Percentiles rank a stretch among this genome's conserved stretches.
Conservation (phyloP, 2,888 invertebrate genomes). For the Spicauda simplicius region DNA sequence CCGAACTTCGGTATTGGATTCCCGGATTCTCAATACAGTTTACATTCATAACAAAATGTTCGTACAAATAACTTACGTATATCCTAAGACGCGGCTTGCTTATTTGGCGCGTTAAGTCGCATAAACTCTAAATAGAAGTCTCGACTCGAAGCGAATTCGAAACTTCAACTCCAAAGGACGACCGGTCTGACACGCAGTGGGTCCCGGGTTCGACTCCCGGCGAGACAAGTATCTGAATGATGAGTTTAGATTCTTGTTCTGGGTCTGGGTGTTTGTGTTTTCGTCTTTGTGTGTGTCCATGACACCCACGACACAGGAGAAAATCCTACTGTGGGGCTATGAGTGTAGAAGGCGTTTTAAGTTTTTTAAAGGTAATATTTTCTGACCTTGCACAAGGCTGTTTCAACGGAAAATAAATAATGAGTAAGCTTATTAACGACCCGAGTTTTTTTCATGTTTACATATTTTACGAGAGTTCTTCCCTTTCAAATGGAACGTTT, state of each 20-base stretch:
- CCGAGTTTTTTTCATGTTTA: neutral
- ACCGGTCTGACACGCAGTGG: too few relatives aligned
- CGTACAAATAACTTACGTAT: slow-evolving; percentile 17
- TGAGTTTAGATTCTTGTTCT: too few relatives aligned
- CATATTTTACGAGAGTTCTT: neutral
- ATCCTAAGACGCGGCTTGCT: neutral
- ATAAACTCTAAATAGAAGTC: slow-evolving; percentile 3
- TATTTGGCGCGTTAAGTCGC: slow-evolving; percentile 5
- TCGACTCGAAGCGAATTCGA: neutral
- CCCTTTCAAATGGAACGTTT: neutral
- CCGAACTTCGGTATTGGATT: slow-evolving; percentile 21
- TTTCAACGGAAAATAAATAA: neutral
- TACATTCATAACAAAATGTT: slow-evolving; percentile 24
- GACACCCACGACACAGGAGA: too few relatives aligned
- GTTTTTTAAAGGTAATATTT: too few relatives aligned
- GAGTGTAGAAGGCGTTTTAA: too few relatives aligned
- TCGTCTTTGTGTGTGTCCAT: too few relatives aligned
- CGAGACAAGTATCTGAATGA: too few relatives aligned
- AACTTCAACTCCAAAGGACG: neutral
- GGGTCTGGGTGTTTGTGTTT: too few relatives aligned
- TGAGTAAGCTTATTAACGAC: neutral
- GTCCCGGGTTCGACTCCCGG: too few relatives aligned
- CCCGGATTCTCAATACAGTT: slow-evolving; percentile 19
- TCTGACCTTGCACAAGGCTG: too few relatives aligned
- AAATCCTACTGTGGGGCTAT: too few relatives aligned